Evolutionary conservation across 2,888 invertebrate species (phyloP), one percentile per base, ranked within the genome.

Genomic region (Watsonalla binaria): DNA sequence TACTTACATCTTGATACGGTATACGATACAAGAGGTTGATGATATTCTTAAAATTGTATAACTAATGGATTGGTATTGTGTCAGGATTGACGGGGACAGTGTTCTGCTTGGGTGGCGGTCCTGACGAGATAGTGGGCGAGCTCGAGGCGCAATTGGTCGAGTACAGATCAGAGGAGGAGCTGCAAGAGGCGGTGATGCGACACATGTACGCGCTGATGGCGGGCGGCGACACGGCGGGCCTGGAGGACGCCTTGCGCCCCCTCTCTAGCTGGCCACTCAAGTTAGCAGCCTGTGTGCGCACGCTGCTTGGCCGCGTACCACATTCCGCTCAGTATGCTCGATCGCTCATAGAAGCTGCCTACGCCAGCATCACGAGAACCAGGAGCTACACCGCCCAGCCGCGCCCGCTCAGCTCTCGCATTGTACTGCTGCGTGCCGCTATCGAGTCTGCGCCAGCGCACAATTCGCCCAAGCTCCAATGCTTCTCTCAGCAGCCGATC

Each of bases 191-290:
- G 0, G 61, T 86, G 4, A 59, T 69, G 4, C 60, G 62, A 8
- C 84, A 84, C 62, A 78, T 86, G 73, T 78, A 66, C 52, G 55
- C 52, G 4, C 54, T 82, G 53, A 76, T 86, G 72, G 56, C 62
- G 7, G 59, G 47, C 9, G 57, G 35, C 14, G 51, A 54, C 11
- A 45, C 52, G 24, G 0, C 24, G 11, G 37, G 24, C 5, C 7
- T 50, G 8, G 50, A 45, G 8, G 13, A 47, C 6, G 15, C 24
- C 11, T 48, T 46, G 47, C 47, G 14, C 34, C 13, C n/a, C 11
- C 33, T 45, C 37, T 5, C 51, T 5, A 45, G 11, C 6, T 51
- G 51, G 51, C 15, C 42, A 6, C 24, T 24, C 24, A 51, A 45
- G 42, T 11, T 51, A 7, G 51, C 45, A 14, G 37, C 37, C 9